Conservation (phyloP, 2,888 invertebrate species). For the Dolichomitus sp. region DNA sequence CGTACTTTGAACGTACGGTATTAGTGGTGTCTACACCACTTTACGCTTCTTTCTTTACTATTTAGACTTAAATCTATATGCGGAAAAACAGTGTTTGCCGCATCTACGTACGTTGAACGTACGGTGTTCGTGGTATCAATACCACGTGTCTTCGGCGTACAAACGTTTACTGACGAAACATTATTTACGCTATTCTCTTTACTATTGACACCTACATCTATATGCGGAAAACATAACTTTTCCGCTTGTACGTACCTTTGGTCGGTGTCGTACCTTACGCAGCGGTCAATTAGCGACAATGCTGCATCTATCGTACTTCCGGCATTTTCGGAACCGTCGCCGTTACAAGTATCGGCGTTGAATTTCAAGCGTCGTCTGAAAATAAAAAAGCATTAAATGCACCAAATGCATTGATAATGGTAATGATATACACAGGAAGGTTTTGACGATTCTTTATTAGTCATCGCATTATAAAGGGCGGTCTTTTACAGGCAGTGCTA, state of each 20-base stretch:
- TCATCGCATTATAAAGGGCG: too few relatives aligned
- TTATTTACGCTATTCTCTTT: neutral
- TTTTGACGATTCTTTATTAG: too few relatives aligned
- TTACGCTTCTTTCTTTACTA: too few relatives aligned
- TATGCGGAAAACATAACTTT: neutral
- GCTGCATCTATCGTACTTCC: neutral
- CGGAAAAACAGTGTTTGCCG: neutral
- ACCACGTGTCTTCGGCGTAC: neutral
- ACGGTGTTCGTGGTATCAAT: conserved; percentile 1
- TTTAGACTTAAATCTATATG: too few relatives aligned
- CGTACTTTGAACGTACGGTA: too few relatives aligned
- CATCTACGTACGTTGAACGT: neutral
- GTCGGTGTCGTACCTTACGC: neutral
- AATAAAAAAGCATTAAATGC: neutral
- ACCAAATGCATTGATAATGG: neutral
- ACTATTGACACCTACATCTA: neutral
- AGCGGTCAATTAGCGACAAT: neutral
- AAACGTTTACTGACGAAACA: neutral
- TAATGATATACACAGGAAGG: too few relatives aligned
- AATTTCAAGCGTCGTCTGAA: neutral
- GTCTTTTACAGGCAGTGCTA: too few relatives aligned
- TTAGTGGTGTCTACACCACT: too few relatives aligned
- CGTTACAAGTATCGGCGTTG: neutral
- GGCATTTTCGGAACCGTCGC: neutral
- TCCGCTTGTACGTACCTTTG: too few relatives aligned